Evolutionary conservation across 2,113 vertebrate genomes (phyloP).

Genomic region (Platycercus adscitus): DNA sequence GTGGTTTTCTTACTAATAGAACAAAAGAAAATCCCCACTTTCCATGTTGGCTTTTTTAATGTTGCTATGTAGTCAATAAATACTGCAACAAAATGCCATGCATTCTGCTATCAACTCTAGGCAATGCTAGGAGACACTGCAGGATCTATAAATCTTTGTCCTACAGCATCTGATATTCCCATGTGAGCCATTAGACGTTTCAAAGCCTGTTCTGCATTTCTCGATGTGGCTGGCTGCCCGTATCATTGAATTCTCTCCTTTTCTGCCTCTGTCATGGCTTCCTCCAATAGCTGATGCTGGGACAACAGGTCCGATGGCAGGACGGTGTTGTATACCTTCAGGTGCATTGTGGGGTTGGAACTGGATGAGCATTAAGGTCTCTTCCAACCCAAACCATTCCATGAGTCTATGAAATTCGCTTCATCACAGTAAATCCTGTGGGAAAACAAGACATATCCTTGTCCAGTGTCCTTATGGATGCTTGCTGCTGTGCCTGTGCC

Average conservation of each 20-base stretch:
- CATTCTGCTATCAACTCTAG: not conserved
- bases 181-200: not conserved
- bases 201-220: not conserved
- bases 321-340: not conserved
- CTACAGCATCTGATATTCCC: not conserved
- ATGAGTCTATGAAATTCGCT: not conserved
- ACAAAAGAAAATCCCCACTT: accelerated
- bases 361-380: not conserved
- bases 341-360: not conserved
- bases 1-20: not conserved
- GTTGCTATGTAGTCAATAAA: not conserved
- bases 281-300: not conserved
- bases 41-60: not conserved
- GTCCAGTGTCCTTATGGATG: accelerated
- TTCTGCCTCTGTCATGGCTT: not conserved
- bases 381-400: not conserved
- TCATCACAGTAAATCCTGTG: not conserved
- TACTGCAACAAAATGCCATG: not conserved
- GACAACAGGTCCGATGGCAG: not conserved
- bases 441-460: accelerated
- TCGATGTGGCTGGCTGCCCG: not conserved
- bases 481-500: not conserved
- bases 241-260: not conserved
- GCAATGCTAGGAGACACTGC: not conserved
- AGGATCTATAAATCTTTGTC: not conserved